Percentiles rank a stretch among this genome's conserved stretches.
phyloP scores from a whole-genome alignment of 2,888 invertebrate genomes.

The Parascotia fuliginaria region DNA sequence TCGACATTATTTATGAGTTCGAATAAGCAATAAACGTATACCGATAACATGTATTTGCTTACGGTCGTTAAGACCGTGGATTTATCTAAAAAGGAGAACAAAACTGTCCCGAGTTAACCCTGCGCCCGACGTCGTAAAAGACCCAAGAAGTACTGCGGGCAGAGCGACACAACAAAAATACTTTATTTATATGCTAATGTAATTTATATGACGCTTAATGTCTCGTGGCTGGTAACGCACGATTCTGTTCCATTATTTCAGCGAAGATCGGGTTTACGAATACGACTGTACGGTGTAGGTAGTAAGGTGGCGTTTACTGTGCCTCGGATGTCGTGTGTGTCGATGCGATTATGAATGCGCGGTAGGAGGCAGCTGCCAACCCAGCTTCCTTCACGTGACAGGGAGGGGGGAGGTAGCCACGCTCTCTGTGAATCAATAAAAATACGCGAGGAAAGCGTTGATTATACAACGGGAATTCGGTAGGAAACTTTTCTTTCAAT shows the following conservation, averaged over 20 bases:
- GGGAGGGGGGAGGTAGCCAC: constrained; percentile 59
- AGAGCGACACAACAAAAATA: constrained; percentile 81
- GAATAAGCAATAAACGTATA: constrained; percentile 83
- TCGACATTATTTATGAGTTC: constrained; percentile 81
- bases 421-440: constrained; percentile 81
- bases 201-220: constrained; percentile 86
- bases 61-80: constrained; percentile 81
- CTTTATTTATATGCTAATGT: constrained; percentile 86
- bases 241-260: constrained; percentile 81
- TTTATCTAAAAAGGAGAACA: constrained; percentile 84
- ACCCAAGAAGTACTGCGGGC: constrained; percentile 70
- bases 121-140: constrained; percentile 78
- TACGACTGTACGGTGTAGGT: constrained; percentile 54
- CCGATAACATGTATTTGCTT: constrained; percentile 83
- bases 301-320: constrained; percentile 67
- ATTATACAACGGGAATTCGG: constrained; percentile 81
- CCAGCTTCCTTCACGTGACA: constrained; percentile 70
- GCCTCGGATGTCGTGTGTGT: constrained; percentile 68
- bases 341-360: constrained; percentile 85
- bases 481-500: constrained; percentile 75
- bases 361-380: constrained; percentile 83
- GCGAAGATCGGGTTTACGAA: constrained; percentile 41
- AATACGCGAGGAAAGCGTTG: constrained; percentile 85
- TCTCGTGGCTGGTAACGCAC: constrained; percentile 85
- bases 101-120: constrained; percentile 79